Evolutionary conservation across 2,888 invertebrate species (phyloP), one percentile per base, ranked within the genome.

Genomic region (Pseudanteris insignis): DNA sequence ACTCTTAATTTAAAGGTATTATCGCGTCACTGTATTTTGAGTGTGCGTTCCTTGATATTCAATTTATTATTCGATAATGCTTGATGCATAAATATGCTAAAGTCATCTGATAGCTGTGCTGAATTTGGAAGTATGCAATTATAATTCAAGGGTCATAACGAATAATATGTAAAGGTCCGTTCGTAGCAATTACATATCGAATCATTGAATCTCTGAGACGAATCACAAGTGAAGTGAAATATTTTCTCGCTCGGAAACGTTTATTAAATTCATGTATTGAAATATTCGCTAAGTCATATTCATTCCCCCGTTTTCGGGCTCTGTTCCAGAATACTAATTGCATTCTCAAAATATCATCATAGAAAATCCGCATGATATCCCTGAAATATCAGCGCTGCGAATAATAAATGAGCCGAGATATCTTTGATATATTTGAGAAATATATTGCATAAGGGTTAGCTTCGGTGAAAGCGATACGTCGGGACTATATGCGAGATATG

Each of bases 211-310:
- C 9, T 21, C 38, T 26, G 43, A 33, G 33, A 32, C 28, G 43
- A 44, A 58, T 55, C 33, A 33, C 36, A 58, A 44, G 7, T 37
- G 11, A 37, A 44, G 50, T 38, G 48, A 29, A 41, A 58, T 44
- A 50, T 13, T 48, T 37, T 10, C 24, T 29, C 29, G 34, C 21
- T 4, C 26, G 18, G 18, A 13, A 14, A 12, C 44, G 50, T 58
- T 59, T 51, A 51, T 51, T 59, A 59, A 59, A 51, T 59, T 46
- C 51, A 50, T 59, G 51, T 59, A 59, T 51, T 51, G 58, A 51
- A 59, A 51, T 50, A 58, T 50, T 50, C 44, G 38, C 44, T 25
- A 44, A 50, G 50, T 58, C 50, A 50, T 44, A 58, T 58, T 44
- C 29, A 34, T 50, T 38, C 44, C 44, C 37, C 37, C 50, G 57